Evolutionary conservation across 1,140 invertebrate genomes (phyloP), one percentile per base, ranked within the genome.

Genomic region (Drosophila persimilis): DNA sequence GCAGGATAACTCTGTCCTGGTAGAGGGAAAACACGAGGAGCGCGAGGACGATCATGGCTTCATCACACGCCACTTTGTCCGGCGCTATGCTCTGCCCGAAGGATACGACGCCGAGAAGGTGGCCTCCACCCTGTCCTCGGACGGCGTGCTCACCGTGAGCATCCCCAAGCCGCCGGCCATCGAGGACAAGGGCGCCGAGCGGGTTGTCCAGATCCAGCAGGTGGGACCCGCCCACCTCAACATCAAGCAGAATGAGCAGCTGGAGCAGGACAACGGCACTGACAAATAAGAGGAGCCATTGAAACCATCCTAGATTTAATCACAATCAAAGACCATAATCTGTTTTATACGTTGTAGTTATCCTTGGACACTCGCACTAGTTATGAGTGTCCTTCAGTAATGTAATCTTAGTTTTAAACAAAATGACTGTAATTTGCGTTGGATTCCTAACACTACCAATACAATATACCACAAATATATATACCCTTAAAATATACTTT

Each of bases 11-110:
- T 93, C 92, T 5, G 92, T 96, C 0, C 85, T 95, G 1, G 92
- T 96, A 1, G 94, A 95, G 72, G 95, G 94, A 2, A 96, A 95
- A 77, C 95, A 96, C 56, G 95, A 96, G 72, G 95, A 96, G 79
- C 95, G 95, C 54, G 92, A 94, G 53, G 96, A 96, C 54, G 93
- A 95, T 31, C 95, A 96, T 66, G 96, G 96, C 0, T 95, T 90
- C 69, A 94, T 96, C 15, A 94, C 95, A 0, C 92, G 96, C 6
- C 94, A 96, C 61, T 97, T 97, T 74, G 92, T 94, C 6, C 91
- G 96, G 13, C 92, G 93, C 73, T 95, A 97, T 73, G 79, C 94
- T 1, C 91, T 97, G 11, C 96, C 96, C 0, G 93, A 95, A 20
- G 94, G 94, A 41, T 94, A 94, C 44, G 92, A 95, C 6, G 90